Evolutionary conservation across 2,888 invertebrate genomes (phyloP).

Genomic region (Brassicogethes aeneus): DNA sequence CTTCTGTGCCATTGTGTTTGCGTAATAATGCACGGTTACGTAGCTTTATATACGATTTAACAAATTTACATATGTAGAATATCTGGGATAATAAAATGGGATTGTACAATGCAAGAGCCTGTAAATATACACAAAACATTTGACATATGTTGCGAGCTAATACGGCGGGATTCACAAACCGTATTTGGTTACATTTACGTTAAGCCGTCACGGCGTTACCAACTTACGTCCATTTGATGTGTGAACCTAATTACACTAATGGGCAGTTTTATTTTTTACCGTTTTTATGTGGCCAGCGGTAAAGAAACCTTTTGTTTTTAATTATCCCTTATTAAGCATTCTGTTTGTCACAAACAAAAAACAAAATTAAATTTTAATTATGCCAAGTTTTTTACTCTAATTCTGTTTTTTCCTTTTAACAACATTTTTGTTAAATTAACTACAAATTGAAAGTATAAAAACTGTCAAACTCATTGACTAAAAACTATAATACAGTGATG

Average conservation of each 20-base stretch:
- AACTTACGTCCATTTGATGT: constrained; percentile 3
- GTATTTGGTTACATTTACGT: constrained; percentile 19
- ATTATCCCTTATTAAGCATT: background rate
- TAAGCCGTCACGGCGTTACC: constrained; percentile 6
- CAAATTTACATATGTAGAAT: constrained; percentile 19
- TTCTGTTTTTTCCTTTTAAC: too few species aligned
- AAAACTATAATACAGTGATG: too few species aligned
- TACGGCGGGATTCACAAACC: constrained; percentile 17
- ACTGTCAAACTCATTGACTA: too few species aligned
- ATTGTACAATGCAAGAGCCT: constrained; percentile 15
- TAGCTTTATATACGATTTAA: constrained; percentile 15
- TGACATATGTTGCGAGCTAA: constrained; percentile 24
- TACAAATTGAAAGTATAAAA: too few species aligned
- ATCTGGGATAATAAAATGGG: constrained; percentile 15
- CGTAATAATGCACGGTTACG: background rate
- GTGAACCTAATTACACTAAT: constrained; percentile 14
- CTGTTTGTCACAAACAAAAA: constrained; percentile 4
- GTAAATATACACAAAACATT: constrained; percentile 25
- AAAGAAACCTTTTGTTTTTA: background rate
- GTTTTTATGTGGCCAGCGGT: too few species aligned
- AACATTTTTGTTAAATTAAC: too few species aligned
- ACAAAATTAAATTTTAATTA: background rate
- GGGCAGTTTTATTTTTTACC: background rate
- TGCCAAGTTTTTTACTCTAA: background rate
- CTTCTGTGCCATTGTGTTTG: background rate